Evolutionary conservation across 2,113 vertebrate genomes (phyloP), one percentile per base, ranked within the genome.

Genomic region (Diadophis punctatus): DNA sequence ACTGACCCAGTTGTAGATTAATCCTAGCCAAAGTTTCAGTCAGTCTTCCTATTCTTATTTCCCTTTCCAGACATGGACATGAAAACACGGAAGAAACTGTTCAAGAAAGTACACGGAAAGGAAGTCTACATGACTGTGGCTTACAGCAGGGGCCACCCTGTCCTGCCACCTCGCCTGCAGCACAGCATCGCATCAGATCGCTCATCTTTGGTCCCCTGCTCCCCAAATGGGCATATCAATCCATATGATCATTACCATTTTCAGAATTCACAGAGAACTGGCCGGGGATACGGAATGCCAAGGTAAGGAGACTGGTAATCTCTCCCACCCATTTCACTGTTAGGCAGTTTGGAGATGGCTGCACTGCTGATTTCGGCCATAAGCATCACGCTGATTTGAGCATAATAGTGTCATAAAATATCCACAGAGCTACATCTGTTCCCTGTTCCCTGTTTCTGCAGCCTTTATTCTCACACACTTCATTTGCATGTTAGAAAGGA

Each of bases 21-120:
- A 20, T 23, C 51, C 11, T 27, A 22, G 4, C 34, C 22, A 1
- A 60, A 60, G 58, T 22, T 18, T n/a, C 16, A 22, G 14, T 46
- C 39, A 0, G 12, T 2, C 93, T 0, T 93, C 85, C 90, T 8
- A 46, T 86, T 91, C 53, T 94, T 11, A 39, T 92, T 56, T 94
- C 27, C 49, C 92, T 8, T 95, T 92, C 58, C 96, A 98, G 99
- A 99, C 46, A 96, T 98, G 91, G 98, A 98, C 49, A 49, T 97
- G 89, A 94, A 98, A 93, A 95, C 97, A 39, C 94, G 98, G 95
- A 97, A 98, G 96, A 98, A 98, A 9, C 98, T 98, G 95, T 98
- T 98, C 43, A 98, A 98, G 95, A 99, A 99, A 93, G 96, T 98
- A 63, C 98, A 98, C 94, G 98, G 98, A 30, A 98, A 98, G 87